Evolutionary conservation across 1,140 invertebrate genomes (phyloP).

Genomic region (Eumeta japonica): DNA sequence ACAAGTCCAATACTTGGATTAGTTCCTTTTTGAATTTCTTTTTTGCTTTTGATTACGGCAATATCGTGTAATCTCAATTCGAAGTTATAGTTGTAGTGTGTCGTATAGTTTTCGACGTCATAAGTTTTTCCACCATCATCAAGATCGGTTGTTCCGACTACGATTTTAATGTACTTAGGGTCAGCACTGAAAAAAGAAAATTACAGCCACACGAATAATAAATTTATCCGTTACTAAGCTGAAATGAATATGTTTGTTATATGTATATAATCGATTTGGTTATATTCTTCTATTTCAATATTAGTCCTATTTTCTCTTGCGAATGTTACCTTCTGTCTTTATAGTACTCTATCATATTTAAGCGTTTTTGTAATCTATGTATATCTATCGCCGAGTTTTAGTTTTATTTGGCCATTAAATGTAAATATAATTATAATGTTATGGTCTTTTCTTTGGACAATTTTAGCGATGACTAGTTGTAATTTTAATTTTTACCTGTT

Average conservation of each 20-base stretch:
- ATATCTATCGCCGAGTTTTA: no score
- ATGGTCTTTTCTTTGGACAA: no score
- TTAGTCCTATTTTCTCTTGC: no score
- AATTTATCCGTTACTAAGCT: not conserved
- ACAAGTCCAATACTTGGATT: constrained; percentile 20
- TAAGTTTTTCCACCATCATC: constrained; percentile 21
- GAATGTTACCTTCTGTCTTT: no score
- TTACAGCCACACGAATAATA: not conserved
- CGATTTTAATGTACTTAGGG: constrained; percentile 27
- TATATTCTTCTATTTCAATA: no score
- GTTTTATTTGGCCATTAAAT: no score
- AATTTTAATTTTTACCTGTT: no score
- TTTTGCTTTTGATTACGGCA: constrained; percentile 28
- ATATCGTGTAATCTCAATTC: constrained; percentile 29
- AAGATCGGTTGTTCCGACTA: constrained; percentile 34
- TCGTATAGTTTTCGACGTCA: constrained; percentile 18
- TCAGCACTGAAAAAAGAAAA: constrained; percentile 26
- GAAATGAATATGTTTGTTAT: not conserved
- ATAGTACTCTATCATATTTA: no score
- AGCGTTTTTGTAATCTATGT: no score
- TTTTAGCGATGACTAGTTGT: no score
- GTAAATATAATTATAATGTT: no score
- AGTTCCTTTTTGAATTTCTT: constrained; percentile 21
- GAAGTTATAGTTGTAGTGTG: constrained; percentile 28
- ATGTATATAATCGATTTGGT: not conserved